Evolutionary conservation across 1,140 invertebrate species (phyloP), one percentile per base, ranked within the genome.

Genomic region (Meloidogyne hapla): DNA sequence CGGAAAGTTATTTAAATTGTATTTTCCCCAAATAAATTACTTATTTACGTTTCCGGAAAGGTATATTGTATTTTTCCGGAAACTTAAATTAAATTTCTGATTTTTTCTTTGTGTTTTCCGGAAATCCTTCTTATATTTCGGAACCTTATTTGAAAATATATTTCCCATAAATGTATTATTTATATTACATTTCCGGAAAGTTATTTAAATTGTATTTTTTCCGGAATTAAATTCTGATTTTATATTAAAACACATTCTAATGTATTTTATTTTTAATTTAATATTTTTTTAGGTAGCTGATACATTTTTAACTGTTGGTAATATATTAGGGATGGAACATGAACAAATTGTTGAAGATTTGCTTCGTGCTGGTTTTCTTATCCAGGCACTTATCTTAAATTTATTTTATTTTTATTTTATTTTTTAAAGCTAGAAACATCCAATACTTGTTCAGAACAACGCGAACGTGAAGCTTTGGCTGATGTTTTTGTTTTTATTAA

Each of bases 401-500:
- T 28, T n/a, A 28, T 28, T 2, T 56, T 33, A n/a, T 75, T 0
- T 28, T 25, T 45, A 75, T 56, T 0, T n/a, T 75, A n/a, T 73
- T 64, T 48, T 69, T 21, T 79, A 42, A 12, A 79, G 33, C n/a
- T 79, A 28, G 66, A 79, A 40, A 64, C 63, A 62, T 69, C 75
- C 9, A 68, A 45, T 13, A 26, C 33, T 26, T 38, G 28, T 25
- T 40, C 71, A n/a, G 76, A 77, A 18, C 76, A 78, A 23, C 67
- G 76, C 12, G 76, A 78, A 23, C 65, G 77, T 18, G 77, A 78
- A 48, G 76, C 77, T 0, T 48, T 78, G 21, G 77, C 77, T 0
- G 77, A 78, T 12, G 69, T 79, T 15, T 78, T 78, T 67, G 77
- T 78, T 21, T 78, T 69, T 66, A 40, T 78, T 33, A 78, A 79